phyloP scores from a whole-genome alignment of 1,140 invertebrate genomes.

The Armadillidium nasatum region DNA sequence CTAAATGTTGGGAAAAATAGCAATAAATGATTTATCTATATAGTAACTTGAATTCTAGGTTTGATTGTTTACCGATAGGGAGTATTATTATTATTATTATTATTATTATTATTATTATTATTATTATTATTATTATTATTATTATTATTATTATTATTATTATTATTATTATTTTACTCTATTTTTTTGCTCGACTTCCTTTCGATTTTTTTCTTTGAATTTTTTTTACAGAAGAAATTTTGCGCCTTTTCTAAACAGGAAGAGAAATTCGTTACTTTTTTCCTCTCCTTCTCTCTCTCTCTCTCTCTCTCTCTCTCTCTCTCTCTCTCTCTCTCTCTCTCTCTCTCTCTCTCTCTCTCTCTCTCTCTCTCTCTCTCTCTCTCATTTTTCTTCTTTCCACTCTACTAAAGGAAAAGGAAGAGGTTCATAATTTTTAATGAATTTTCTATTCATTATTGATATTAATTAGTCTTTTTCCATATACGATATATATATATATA shows the following conservation, averaged over 20 bases:
- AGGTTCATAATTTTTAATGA: neutral
- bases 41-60: too few species aligned
- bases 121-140: neutral
- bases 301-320: conserved; percentile 4
- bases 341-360: neutral
- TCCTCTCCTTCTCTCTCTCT: neutral
- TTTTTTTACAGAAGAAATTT: neutral
- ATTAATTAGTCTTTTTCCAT: too few species aligned
- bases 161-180: neutral
- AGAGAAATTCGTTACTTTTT: conserved; percentile 5
- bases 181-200: neutral
- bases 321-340: neutral
- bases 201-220: neutral
- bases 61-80: too few species aligned
- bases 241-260: neutral
- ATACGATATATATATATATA: neutral
- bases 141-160: neutral
- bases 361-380: neutral
- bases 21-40: too few species aligned
- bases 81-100: neutral
- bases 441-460: neutral
- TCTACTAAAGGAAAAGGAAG: too few species aligned
- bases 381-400: neutral
- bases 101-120: neutral
- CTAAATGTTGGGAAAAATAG: too few species aligned